Evolutionary conservation across 2,113 vertebrate genomes (phyloP), one percentile per base, ranked within the genome.

Genomic region (Miniopterus natalensis): DNA sequence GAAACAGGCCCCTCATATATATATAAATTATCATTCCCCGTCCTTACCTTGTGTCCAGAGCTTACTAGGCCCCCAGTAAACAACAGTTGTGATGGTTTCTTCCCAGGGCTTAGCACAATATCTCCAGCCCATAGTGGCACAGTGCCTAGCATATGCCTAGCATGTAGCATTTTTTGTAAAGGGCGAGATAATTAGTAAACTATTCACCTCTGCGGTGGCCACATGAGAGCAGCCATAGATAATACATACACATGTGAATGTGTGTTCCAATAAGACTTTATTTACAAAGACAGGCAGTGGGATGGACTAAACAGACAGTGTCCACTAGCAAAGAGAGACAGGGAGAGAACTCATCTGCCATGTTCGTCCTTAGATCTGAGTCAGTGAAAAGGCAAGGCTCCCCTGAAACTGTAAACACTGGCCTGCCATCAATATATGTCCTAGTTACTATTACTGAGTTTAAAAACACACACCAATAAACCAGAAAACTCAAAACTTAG

Each of bases 181-280:
- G 14, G 71, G 14, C 31, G 42, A n/a, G 36, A 57, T 61, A 55
- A 42, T 36, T 40, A 84, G 15, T 57, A n/a, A 73, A 29, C 51
- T 83, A 29, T 5, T 53, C 42, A 70, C 0, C 9, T 83, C 27
- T 66, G 20, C 12, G 51, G 23, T 68, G n/a, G 29, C n/a, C 40
- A 45, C n/a, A 53, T 10, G 5, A 90, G 75, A 68, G 57, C 51
- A 45, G 9, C 66, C 36, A 31, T 17, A 85, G 65, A 14, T 49
- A n/a, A 78, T 55, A 21, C 27, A 17, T 61, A 31, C 68, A 80
- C 4, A 36, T 51, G 5, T 21, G 53, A 85, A 25, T 1, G 2
- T 80, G 36, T 80, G 27, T 93, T 45, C n/a, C 49, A 94, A 6
- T 75, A 81, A 74, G 42, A 27, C 66, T 86, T 74, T 75, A 66